phyloP scores from a whole-genome alignment of 2,113 vertebrate genomes.

The Pygoscelis antarcticus region DNA sequence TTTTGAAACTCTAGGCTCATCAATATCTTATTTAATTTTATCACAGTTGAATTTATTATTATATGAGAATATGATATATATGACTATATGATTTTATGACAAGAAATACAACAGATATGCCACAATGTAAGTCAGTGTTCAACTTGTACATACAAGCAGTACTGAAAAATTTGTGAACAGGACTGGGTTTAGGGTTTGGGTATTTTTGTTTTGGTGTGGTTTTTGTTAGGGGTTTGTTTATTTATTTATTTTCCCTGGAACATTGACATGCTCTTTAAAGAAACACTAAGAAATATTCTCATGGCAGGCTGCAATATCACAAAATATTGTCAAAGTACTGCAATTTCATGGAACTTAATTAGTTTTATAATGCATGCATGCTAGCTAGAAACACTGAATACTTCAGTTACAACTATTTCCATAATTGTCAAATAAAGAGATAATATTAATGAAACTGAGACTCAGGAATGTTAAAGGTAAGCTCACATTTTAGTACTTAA shows the following conservation, averaged over 20 bases:
- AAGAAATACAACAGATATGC: background rate
- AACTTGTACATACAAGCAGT: rapidly evolving
- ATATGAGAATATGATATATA: background rate
- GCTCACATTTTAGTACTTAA: background rate
- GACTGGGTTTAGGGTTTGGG: background rate
- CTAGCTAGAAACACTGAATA: background rate
- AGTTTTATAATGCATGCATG: background rate
- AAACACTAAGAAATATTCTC: background rate
- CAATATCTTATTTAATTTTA: background rate
- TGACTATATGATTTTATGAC: background rate
- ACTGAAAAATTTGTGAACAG: background rate
- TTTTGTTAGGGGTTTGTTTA: background rate
- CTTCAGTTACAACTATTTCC: background rate
- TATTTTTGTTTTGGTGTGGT: background rate
- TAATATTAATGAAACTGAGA: background rate
- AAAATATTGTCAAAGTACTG: background rate
- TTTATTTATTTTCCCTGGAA: background rate
- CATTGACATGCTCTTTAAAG: background rate
- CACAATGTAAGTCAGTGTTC: background rate
- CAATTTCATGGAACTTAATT: background rate
- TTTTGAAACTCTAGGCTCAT: background rate
- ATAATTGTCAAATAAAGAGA: background rate
- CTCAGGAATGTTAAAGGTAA: background rate
- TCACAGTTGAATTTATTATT: background rate
- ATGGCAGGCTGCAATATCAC: background rate